Percentiles rank a stretch among this genome's conserved stretches.
phyloP scores from a whole-genome alignment of 30 jellyfish, hydroid and myxozoan genomes.

The Hydractinia echinata region DNA sequence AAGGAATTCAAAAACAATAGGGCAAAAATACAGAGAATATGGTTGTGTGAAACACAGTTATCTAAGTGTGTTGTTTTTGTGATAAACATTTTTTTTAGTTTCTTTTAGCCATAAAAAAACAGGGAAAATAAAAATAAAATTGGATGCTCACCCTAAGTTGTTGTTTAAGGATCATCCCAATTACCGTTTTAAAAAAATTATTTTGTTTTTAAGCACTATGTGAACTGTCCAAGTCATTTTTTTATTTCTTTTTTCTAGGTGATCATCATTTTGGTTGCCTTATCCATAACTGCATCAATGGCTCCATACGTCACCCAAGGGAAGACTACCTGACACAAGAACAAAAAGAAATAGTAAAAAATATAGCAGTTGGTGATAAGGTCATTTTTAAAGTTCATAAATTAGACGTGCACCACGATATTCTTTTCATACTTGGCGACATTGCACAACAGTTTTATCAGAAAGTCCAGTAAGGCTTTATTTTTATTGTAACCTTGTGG shows the following conservation, averaged over 20 bases:
- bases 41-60: too few relatives aligned
- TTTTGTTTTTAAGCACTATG: too few relatives aligned
- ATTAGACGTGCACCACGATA: conserved; percentile 18
- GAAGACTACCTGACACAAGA: neutral
- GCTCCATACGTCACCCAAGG: conserved; percentile 17
- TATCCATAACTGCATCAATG: conserved; percentile 25
- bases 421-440: conserved; percentile 22
- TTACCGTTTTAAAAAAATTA: too few relatives aligned
- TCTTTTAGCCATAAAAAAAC: too few relatives aligned
- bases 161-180: too few relatives aligned
- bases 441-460: conserved; percentile 25
- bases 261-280: conserved; percentile 30
- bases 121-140: too few relatives aligned
- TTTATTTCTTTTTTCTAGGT: neutral
- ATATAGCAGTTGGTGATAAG: conserved; percentile 10
- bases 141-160: too few relatives aligned
- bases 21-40: too few relatives aligned
- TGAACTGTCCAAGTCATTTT: neutral
- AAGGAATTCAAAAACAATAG: too few relatives aligned
- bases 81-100: too few relatives aligned
- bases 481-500: too few relatives aligned
- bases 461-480: neutral
- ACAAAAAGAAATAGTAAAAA: conserved; percentile 10
- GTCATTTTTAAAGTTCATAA: conserved; percentile 15
- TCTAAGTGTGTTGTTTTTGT: too few relatives aligned